A percentile compares a stretch with the other conserved stretches of the same genome.
Conservation (phyloP, 1,140 invertebrate species). For the Drosophila auraria region DNA sequence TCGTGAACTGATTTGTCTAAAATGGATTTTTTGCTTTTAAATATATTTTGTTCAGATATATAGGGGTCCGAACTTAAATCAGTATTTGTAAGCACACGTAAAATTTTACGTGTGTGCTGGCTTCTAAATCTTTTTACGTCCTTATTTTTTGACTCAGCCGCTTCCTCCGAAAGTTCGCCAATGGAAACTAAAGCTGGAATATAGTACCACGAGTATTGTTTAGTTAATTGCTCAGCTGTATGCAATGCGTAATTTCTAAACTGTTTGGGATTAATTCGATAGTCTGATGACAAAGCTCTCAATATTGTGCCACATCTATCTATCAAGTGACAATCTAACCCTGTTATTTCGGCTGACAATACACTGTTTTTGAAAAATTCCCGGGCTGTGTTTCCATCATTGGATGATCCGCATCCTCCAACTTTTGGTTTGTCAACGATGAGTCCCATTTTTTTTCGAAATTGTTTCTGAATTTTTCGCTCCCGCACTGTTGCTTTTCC, state of each 20-base stretch:
- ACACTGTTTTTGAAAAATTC: conserved; percentile 3
- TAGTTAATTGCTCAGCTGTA: conserved; percentile 3
- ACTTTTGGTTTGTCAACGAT: neutral
- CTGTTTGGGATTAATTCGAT: conserved; percentile 5
- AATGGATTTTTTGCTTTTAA: conserved; percentile 6
- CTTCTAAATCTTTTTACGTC: neutral
- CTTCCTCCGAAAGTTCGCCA: conserved; percentile 8
- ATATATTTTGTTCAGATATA: neutral
- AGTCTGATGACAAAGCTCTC: conserved; percentile 2
- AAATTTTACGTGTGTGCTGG: neutral
- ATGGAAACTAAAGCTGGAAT: conserved; percentile 6
- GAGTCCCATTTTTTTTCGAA: neutral
- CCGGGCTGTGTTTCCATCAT: conserved; percentile 6
- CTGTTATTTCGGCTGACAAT: conserved; percentile 2
- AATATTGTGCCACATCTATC: conserved; percentile 4
- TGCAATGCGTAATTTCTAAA: conserved; percentile 9
- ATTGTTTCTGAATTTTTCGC: conserved; percentile 1
- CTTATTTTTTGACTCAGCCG: conserved; percentile 3
- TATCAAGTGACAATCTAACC: neutral
- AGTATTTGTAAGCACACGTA: neutral
- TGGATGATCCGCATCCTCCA: conserved; percentile 10
- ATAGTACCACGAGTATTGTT: conserved; percentile 14
- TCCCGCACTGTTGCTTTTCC: neutral
- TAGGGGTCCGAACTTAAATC: neutral
- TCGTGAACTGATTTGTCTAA: conserved; percentile 2